A percentile compares a stretch with the other conserved stretches of the same genome.
phyloP scores from a whole-genome alignment of 2,113 vertebrate species.

The Connochaetes taurinus region DNA sequence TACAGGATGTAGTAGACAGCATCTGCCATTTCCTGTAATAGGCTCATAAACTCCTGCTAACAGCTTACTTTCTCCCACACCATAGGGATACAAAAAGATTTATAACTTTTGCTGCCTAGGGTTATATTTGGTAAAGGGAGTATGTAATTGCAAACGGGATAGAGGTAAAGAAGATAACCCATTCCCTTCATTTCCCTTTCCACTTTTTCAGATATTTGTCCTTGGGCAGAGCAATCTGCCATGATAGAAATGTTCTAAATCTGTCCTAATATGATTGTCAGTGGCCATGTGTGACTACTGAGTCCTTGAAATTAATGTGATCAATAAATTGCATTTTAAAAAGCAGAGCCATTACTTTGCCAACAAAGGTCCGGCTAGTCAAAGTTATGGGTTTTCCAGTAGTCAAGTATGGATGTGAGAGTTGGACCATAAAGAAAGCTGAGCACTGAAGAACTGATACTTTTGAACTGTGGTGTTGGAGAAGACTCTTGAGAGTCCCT shows the following conservation, averaged over 20 bases:
- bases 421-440: not conserved
- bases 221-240: not conserved
- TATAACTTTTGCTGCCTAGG: not conserved
- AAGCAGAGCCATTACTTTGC: not conserved
- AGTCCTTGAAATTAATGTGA: not conserved
- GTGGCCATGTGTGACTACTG: not conserved
- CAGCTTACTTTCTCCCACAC: not conserved
- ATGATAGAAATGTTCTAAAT: not conserved
- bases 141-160: not conserved
- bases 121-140: not conserved
- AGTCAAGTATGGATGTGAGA: not conserved
- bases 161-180: not conserved
- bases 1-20: slow-evolving; percentile 16
- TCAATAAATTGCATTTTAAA: not conserved
- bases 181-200: not conserved
- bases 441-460: not conserved
- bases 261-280: not conserved
- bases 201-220: not conserved
- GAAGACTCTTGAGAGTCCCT: not conserved
- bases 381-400: not conserved
- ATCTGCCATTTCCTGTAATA: slow-evolving; percentile 21
- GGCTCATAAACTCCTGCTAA: slow-evolving; percentile 31
- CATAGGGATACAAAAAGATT: slow-evolving; percentile 21
- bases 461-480: not conserved
- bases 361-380: not conserved